These are phyloP conservation scores for Cydia amplana DNA, from an alignment of 1,140 invertebrate species.

Conservation along the genomic window DNA sequence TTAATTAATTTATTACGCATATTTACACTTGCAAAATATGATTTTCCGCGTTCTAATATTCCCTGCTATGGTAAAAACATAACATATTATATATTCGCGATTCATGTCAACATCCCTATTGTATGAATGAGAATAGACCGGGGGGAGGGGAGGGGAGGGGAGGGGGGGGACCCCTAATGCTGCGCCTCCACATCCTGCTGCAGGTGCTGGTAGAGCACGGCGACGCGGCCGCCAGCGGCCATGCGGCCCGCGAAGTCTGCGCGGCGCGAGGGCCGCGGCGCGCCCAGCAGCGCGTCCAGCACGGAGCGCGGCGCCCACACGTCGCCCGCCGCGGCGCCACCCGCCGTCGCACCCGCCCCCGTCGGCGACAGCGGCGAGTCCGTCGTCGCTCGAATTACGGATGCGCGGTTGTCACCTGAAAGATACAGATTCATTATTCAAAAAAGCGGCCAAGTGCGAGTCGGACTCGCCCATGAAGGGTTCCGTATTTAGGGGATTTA, in stretches of 20 bases:
- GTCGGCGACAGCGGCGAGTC: conserved; percentile 90
- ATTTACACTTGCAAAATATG: too few relatives aligned
- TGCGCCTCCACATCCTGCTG: conserved; percentile 64
- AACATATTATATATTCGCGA: too few relatives aligned
- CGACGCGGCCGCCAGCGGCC: conserved; percentile 83
- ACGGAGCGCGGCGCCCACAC: conserved; percentile 80
- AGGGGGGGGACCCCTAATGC: conserved; percentile 40
- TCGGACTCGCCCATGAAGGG: too few relatives aligned
- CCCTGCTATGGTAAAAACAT: too few relatives aligned
- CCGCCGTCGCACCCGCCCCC: conserved; percentile 75
- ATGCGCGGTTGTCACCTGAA: conserved; percentile 79
- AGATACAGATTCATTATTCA: not conserved
- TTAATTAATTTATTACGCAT: too few relatives aligned
- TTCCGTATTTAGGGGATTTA: too few relatives aligned
- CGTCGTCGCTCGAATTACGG: conserved; percentile 88
- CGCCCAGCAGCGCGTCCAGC: conserved; percentile 83
- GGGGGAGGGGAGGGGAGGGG: too few relatives aligned
- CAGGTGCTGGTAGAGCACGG: conserved; percentile 88
- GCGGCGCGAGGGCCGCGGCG: conserved; percentile 80
- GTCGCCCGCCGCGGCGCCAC: conserved; percentile 65
- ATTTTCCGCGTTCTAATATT: too few relatives aligned
- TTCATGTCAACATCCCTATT: too few relatives aligned
- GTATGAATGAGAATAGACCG: too few relatives aligned
- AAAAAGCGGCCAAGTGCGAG: too few relatives aligned
- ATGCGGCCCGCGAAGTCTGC: conserved; percentile 89